Evolutionary conservation across 2,888 invertebrate genomes (phyloP).

Genomic region (Chalcosyrphus nemorum): DNA sequence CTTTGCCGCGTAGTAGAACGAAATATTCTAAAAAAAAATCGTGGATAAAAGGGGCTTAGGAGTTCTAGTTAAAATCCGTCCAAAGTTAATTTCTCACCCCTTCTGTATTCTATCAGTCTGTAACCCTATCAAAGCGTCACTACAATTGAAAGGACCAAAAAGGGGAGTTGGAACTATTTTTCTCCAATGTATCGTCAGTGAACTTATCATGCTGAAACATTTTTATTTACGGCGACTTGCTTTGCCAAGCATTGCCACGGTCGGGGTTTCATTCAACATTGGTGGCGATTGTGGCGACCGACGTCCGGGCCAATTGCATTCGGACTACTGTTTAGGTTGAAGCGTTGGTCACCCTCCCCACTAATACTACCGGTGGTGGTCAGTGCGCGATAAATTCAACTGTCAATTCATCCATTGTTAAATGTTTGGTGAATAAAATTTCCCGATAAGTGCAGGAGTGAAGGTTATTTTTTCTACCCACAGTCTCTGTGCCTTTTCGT

Average conservation of each 20-base stretch:
- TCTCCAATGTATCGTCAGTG: not conserved
- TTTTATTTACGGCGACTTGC: constrained; percentile 22
- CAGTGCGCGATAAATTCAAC: constrained; percentile 55
- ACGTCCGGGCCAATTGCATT: constrained; percentile 29
- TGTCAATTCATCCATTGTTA: constrained; percentile 68
- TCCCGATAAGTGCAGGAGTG: constrained; percentile 34
- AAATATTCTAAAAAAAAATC: too few relatives aligned
- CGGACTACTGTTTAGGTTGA: constrained; percentile 34
- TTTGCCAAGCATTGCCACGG: constrained; percentile 30
- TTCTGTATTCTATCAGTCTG: not conserved
- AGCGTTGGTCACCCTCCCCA: not conserved
- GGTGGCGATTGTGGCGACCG: constrained; percentile 11
- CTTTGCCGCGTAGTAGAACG: too few relatives aligned
- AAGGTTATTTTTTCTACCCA: not conserved
- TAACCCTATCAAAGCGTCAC: not conserved
- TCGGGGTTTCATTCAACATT: constrained; percentile 36
- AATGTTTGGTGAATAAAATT: constrained; percentile 56
- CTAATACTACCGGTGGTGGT: constrained; percentile 11
- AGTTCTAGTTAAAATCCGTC: too few relatives aligned
- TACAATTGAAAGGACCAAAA: not conserved
- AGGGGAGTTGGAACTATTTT: constrained; percentile 9
- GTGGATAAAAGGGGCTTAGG: too few relatives aligned
- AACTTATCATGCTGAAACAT: not conserved
- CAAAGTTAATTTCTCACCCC: too few relatives aligned
- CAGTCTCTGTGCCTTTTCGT: not conserved